These are phyloP conservation scores for Pheosia gnoma DNA, from an alignment of 2,888 invertebrate species.

Conservation along the genomic window DNA sequence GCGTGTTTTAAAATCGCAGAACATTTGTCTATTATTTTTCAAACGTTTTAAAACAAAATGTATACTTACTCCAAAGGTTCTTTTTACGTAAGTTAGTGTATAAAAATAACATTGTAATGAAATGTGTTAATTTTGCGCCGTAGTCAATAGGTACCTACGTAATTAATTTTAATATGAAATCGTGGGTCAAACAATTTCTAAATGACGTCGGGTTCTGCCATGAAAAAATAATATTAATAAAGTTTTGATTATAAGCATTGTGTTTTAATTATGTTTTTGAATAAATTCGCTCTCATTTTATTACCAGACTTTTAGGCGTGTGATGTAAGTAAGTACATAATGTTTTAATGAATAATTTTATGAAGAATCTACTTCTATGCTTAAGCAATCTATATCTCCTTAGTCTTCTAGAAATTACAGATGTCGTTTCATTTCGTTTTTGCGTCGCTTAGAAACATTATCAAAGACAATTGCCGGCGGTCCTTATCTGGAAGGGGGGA, in stretches of 20 bases:
- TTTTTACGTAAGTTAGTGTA: not conserved
- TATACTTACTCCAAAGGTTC: slow-evolving; percentile 32
- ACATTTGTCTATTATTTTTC: too few relatives aligned
- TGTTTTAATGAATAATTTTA: too few relatives aligned
- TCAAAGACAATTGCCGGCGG: slow-evolving; percentile 26
- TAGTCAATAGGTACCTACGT: not conserved
- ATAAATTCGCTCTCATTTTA: not conserved
- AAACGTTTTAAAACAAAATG: not conserved
- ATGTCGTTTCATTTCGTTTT: too few relatives aligned
- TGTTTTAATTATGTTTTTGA: slow-evolving; percentile 3
- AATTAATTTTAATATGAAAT: slow-evolving; percentile 20
- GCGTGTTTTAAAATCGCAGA: too few relatives aligned
- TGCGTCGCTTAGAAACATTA: slow-evolving; percentile 13
- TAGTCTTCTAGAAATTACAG: too few relatives aligned
- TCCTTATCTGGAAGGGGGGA: slow-evolving; percentile 36
- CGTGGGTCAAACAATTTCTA: slow-evolving; percentile 28
- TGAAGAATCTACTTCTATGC: too few relatives aligned
- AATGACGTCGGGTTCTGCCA: slow-evolving; percentile 23
- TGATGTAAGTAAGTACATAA: too few relatives aligned
- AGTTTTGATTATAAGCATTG: slow-evolving; percentile 13
- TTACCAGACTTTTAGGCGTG: not conserved
- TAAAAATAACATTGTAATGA: not conserved
- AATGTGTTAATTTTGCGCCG: slow-evolving; percentile 21
- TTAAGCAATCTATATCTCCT: too few relatives aligned
- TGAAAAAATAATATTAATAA: slow-evolving; percentile 26